Percentiles rank a stretch among this genome's conserved stretches.
These are phyloP conservation scores for Ophiothrix spiculata DNA, from an alignment of 35 echinoderm and acorn worm species.

Conservation along the genomic window DNA sequence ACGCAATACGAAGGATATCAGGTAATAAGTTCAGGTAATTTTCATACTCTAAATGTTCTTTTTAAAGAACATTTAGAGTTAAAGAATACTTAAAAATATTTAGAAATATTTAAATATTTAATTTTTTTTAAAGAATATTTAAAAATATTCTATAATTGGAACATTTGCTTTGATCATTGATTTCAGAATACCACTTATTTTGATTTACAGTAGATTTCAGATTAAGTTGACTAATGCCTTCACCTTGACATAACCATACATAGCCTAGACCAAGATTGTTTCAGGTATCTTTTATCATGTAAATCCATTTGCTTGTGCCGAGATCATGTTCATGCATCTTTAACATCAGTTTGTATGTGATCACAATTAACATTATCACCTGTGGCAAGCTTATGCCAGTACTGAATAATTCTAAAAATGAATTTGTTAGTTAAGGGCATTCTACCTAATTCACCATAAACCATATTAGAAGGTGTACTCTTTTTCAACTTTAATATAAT, in stretches of 20 bases:
- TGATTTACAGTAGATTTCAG: not conserved
- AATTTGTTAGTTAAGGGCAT: not conserved
- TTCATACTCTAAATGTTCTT: not conserved
- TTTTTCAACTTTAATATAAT: not conserved
- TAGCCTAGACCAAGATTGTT: not conserved
- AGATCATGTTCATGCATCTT: not conserved
- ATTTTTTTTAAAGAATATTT: no score
- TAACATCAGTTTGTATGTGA: not conserved
- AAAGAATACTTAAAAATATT: no score
- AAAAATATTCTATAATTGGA: not conserved
- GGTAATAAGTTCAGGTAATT: not conserved
- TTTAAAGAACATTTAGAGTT: no score
- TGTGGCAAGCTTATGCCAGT: not conserved
- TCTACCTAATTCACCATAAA: not conserved
- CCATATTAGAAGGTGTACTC: not conserved
- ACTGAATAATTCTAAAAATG: not conserved
- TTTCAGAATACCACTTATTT: not conserved
- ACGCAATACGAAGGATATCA: not conserved
- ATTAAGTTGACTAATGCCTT: not conserved
- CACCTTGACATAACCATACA: not conserved
- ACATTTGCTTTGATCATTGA: not conserved
- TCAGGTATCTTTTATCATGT: not conserved
- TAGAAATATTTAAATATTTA: no score
- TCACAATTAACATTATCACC: not conserved
- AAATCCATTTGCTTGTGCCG: not conserved